Evolutionary conservation across 2,888 invertebrate species (phyloP), one percentile per base, ranked within the genome.

Genomic region (Arge pagana): DNA sequence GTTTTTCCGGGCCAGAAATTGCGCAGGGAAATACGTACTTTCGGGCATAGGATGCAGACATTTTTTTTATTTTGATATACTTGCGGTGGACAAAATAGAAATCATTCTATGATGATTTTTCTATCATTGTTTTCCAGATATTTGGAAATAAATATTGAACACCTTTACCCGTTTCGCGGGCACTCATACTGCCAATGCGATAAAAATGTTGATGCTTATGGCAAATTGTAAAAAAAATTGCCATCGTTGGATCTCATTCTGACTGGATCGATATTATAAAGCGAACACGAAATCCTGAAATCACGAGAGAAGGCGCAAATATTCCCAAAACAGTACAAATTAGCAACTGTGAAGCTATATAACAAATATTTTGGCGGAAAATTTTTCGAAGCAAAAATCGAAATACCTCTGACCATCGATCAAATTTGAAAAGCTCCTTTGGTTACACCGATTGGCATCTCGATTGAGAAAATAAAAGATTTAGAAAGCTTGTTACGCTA

Each of bases 171-270:
- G 4, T 53, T 59, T 3, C 45, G 55, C 2, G 55, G 53, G 11
- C 59, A 59, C 40, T 60, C 57, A 0, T 59, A 55, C 15, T 53
- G 55, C 26, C 54, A 54, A 23, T 56, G 59, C 15, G 59, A 61
- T 31, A 16, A 56, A 1, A 58, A 59, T 52, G 57, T 59, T 41
- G 59, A 57, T 3, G 30, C 26, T 40, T 58, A 30, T 13, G 41
- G 19, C 28, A 10, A 40, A 42, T 49, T 53, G 26, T 49, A 40
- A 42, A 55, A 33, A 31, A 21, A 15, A 21, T 7, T 4, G 54
- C 56, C 30, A 23, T 23, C 6, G 40, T 59, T 30, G 53, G 55
- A 48, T 53, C 52, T 2, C 10, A 19, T 6, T 11, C 37, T 3
- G 50, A 58, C 16, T 56, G 54, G 33, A 30, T 54, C 13, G 19